phyloP scores from a whole-genome alignment of 2,888 invertebrate genomes.

The Agelastica alni region DNA sequence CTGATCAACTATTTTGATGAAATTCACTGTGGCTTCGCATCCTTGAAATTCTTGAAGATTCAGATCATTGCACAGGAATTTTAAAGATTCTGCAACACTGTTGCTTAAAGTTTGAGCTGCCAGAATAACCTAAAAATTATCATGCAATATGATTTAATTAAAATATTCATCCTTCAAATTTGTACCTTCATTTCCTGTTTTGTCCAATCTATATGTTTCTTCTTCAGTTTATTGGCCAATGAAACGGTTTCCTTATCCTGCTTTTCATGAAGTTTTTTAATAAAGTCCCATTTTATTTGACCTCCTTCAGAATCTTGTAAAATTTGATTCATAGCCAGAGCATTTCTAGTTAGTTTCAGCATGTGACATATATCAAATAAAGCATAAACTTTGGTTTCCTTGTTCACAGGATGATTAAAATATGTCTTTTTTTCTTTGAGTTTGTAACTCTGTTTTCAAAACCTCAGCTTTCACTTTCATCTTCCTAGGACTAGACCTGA shows the following conservation, averaged over 20 bases:
- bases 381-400: constrained; percentile 1
- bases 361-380: not conserved
- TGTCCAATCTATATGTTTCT: too few species aligned
- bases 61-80: too few species aligned
- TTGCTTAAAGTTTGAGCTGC: constrained; percentile 7
- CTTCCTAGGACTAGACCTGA: not conserved
- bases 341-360: constrained; percentile 3
- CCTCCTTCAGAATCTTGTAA: constrained; percentile 7
- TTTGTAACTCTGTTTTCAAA: constrained; percentile 1
- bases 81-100: constrained; percentile 5
- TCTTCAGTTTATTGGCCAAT: constrained; percentile 1
- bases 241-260: too few species aligned
- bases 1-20: too few species aligned
- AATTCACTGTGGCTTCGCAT: too few species aligned
- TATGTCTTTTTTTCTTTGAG: not conserved
- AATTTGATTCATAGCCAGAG: constrained; percentile 3
- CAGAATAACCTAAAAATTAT: not conserved
- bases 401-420: not conserved
- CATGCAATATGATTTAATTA: not conserved
- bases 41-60: constrained; percentile 6
- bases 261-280: too few species aligned
- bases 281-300: too few species aligned
- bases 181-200: constrained; percentile 5
- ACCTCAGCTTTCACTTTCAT: constrained; percentile 1
- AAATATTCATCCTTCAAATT: constrained; percentile 3